Base-by-base conservation (phyloP, 2,113 vertebrate species). In the Pongo abelii region DNA sequence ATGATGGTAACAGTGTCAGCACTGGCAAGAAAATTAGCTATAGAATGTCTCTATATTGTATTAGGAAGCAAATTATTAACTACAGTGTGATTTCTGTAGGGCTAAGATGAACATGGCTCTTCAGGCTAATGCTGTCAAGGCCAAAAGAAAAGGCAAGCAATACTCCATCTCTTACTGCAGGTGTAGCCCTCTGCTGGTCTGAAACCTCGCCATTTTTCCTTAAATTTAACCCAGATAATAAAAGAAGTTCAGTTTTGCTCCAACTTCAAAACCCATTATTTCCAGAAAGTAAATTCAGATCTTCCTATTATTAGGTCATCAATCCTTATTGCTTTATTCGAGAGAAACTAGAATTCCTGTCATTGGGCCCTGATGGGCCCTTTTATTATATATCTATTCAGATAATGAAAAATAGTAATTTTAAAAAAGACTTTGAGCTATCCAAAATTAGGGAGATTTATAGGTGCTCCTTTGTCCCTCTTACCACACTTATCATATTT, bases 221-320 rank as follows among this genome's bases (percentile, higher is more conserved):
- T 55, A 95, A 81, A 89, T 78, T 22, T 55, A 85, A 91, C 23
- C 38, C 48, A 94, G 8, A 64, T 40, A 86, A 64, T 40, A 86
- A 6, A 96, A n/a, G 35, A 78, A 84, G 67, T 48, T 92, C n/a
- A 74, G 74, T 78, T 72, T 85, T 35, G 69, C 27, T 50, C 23
- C 50, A 94, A 90, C 70, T 48, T 84, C 70, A 93, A 96, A 95
- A 89, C 35, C 30, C 32, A 90, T 75, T 94, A 83, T 32, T 61
- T 59, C 2, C 32, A 88, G 20, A n/a, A 50, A 88, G 23, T 88
- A 84, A 94, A 94, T 64, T 85, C n/a, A 84, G 35, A 93, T 78
- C 4, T 70, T 84, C 88, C 72, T 40, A 92, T 35, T 92, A 25
- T 32, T 90, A 86, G 3, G 32, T 69, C 27, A 93, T 78, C 75